Evolutionary conservation across 2,113 vertebrate species (phyloP), one percentile per base, ranked within the genome.

Genomic region (Zapornia atra): DNA sequence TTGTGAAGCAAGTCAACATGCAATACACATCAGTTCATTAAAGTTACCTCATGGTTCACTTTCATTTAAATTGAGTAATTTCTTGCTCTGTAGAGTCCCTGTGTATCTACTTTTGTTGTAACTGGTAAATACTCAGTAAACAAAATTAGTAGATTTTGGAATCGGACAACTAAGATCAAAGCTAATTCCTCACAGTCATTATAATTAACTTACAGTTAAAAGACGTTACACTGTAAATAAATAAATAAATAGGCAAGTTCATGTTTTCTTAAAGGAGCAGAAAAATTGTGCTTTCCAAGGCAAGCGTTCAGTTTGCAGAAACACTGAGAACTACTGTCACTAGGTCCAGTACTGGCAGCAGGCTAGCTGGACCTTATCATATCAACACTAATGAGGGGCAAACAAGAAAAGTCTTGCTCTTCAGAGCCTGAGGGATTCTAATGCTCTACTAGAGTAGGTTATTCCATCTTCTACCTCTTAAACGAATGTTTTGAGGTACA

Each of bases 1-100:
- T 97, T 90, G 93, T 94, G 95, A 96, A 87, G 83, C n/a, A 95
- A 86, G 87, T 60, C 85, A 95, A 91, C 86, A 81, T 76, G 54
- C 56, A 96, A 91, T 94, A 95, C 91, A 69, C 64, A 95, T 31
- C 22, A 88, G 81, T 68, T 96, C 82, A 93, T 95, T 95, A 95
- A 94, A 95, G 53, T 80, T 64, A 79, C 68, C 40, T 95, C 93
- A 82, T 12, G 4, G 91, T 85, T 96, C 77, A 63, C 60, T 94
- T 94, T 86, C 64, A 96, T 96, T 86, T 86, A 90, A 92, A 42
- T 40, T 92, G 77, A 94, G 90, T 91, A 42, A 93, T 96, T 86
- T 69, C 83, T 95, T 87, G 77, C 59, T 79, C 86, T 94, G 70
- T 60, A 87, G 29, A 73, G 21, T 36, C 48, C n/a, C 87, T 78